Evolutionary conservation across 1,140 invertebrate genomes (phyloP).

Genomic region (Venustaconcha ellipsiformis): DNA sequence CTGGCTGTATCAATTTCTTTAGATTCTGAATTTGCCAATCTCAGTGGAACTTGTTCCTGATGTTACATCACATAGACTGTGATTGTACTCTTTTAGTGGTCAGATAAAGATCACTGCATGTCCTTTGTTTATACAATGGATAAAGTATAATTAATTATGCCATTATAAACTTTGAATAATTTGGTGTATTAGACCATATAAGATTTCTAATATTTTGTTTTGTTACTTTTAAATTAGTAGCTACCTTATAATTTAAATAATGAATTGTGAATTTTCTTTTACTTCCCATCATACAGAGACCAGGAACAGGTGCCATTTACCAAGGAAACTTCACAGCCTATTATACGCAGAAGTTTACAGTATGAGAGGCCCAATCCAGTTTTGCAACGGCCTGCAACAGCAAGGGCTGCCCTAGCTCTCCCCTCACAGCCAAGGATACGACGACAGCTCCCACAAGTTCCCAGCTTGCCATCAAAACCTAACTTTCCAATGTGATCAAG

Average conservation of each 20-base stretch:
- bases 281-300: too few relatives aligned
- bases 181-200: not conserved
- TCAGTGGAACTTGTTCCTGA: too few relatives aligned
- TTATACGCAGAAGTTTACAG: conserved; percentile 15
- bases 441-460: conserved; percentile 18
- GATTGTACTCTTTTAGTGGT: too few relatives aligned
- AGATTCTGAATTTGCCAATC: too few relatives aligned
- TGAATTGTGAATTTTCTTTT: not conserved
- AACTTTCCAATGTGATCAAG: not conserved
- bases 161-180: not conserved
- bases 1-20: too few relatives aligned
- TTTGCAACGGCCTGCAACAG: conserved; percentile 19
- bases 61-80: too few relatives aligned
- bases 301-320: not conserved
- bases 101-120: too few relatives aligned
- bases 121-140: too few relatives aligned
- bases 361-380: conserved; percentile 18
- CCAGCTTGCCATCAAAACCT: conserved; percentile 30
- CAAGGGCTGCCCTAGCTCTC: conserved; percentile 23
- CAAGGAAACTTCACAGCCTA: conserved; percentile 10
- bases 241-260: not conserved
- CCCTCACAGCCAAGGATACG: conserved; percentile 22
- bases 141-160: too few relatives aligned
- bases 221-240: not conserved
- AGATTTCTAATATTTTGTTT: not conserved